Conservation (phyloP, 2,888 invertebrate genomes). For the Eupithecia exiguata region DNA sequence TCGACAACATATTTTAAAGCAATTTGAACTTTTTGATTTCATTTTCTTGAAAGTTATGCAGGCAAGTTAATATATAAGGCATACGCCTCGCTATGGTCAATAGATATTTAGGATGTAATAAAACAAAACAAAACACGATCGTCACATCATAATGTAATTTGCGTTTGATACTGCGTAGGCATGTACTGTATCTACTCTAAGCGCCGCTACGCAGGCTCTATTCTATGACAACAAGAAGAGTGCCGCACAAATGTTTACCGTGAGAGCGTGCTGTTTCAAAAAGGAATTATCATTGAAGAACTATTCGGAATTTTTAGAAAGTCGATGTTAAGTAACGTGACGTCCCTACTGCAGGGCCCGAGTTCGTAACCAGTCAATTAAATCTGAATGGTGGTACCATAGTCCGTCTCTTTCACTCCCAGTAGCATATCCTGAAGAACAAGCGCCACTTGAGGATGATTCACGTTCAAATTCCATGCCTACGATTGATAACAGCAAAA, state of each 20-base stretch:
- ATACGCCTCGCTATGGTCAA: not conserved
- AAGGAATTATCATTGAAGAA: slow-evolving; percentile 68
- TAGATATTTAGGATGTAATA: slow-evolving; percentile 13
- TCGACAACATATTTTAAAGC: slow-evolving; percentile 77
- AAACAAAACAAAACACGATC: slow-evolving; percentile 19
- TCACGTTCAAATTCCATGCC: slow-evolving; percentile 80
- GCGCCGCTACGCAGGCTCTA: slow-evolving; percentile 41
- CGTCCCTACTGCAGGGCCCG: slow-evolving; percentile 80
- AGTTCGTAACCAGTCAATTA: slow-evolving; percentile 82
- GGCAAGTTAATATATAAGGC: not conserved
- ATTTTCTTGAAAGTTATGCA: slow-evolving; percentile 1
- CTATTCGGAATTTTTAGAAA: slow-evolving; percentile 79
- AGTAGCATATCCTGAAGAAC: slow-evolving; percentile 69
- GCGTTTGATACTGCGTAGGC: slow-evolving; percentile 32
- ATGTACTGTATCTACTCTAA: slow-evolving; percentile 24
- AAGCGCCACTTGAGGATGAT: slow-evolving; percentile 82
- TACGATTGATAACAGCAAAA: slow-evolving; percentile 81
- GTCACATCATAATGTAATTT: slow-evolving; percentile 14
- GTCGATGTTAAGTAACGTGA: slow-evolving; percentile 76
- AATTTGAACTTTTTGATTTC: slow-evolving; percentile 50
- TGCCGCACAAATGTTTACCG: slow-evolving; percentile 44
- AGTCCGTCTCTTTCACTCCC: slow-evolving; percentile 74
- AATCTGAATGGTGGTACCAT: slow-evolving; percentile 78
- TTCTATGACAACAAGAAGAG: slow-evolving; percentile 31
- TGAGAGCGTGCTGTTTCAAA: slow-evolving; percentile 59